Conservation (phyloP, 1,140 invertebrate species). For the Anadara kagoshimensis region DNA sequence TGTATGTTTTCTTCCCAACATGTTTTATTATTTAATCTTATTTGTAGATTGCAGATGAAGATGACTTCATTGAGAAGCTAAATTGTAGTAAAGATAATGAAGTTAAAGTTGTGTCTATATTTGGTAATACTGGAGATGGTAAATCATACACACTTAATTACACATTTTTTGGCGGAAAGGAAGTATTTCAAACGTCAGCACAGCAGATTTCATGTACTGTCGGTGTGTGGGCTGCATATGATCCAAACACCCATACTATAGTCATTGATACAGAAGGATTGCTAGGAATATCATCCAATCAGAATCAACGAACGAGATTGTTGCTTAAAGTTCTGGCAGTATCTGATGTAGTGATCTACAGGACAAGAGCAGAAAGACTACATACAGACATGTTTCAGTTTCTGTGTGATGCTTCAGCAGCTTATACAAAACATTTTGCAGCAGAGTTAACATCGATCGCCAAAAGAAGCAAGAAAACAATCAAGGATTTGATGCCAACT, state of each 20-base stretch:
- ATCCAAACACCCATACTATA: constrained; percentile 80
- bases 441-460: constrained; percentile 79
- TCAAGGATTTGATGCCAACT: constrained; percentile 81
- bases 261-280: constrained; percentile 89
- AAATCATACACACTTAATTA: constrained; percentile 90
- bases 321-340: constrained; percentile 86
- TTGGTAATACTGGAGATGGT: constrained; percentile 91
- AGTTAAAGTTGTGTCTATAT: constrained; percentile 91
- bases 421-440: constrained; percentile 85
- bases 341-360: constrained; percentile 88
- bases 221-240: constrained; percentile 87
- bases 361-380: constrained; percentile 85
- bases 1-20: too few relatives aligned
- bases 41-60: constrained; percentile 64
- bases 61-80: constrained; percentile 71
- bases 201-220: constrained; percentile 85
- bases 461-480: constrained; percentile 75
- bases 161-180: constrained; percentile 84
- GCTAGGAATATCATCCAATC: constrained; percentile 80
- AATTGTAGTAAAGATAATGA: constrained; percentile 60
- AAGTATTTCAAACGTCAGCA: constrained; percentile 84
- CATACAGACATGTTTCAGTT: constrained; percentile 88
- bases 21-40: neutral
- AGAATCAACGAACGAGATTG: constrained; percentile 83
- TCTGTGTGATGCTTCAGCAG: constrained; percentile 84